A percentile compares a stretch with the other conserved stretches of the same genome.
Evolutionary conservation across 2,797 vertebrate genomes (phyloP).

Genomic region (Myripristis jacobus): DNA sequence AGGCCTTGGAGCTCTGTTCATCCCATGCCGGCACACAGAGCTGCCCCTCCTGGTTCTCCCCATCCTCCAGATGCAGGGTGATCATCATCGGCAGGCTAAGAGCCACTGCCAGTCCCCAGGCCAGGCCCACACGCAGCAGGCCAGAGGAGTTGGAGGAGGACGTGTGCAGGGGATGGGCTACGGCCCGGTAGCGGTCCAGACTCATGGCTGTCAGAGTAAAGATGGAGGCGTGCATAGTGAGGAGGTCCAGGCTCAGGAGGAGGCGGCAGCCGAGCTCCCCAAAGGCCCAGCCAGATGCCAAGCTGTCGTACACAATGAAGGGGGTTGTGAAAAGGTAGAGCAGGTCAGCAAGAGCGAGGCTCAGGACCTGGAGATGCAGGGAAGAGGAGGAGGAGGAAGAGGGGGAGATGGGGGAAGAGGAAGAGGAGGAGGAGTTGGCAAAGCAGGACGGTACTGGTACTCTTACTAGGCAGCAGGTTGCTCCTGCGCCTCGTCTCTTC

Average conservation of each 20-base stretch:
- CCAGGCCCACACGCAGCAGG: conserved; percentile 81
- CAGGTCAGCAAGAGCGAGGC: conserved; percentile 88
- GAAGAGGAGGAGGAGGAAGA: conserved; percentile 82
- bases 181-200: conserved; percentile 87
- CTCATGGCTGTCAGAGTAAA: conserved; percentile 91
- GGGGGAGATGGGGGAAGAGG: conserved; percentile 78
- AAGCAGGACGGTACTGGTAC: conserved; percentile 73
- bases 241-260: conserved; percentile 88
- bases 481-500: conserved; percentile 65
- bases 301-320: conserved; percentile 89
- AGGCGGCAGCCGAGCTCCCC: conserved; percentile 88
- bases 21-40: conserved; percentile 89
- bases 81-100: conserved; percentile 91
- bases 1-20: conserved; percentile 87
- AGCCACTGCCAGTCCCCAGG: conserved; percentile 87
- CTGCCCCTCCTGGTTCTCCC: conserved; percentile 81
- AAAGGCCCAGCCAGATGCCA: conserved; percentile 88
- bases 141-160: conserved; percentile 83
- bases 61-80: conserved; percentile 87
- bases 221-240: conserved; percentile 92
- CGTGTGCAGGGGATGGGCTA: conserved; percentile 84
- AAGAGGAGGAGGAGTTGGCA: conserved; percentile 71
- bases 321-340: conserved; percentile 90
- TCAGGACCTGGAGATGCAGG: conserved; percentile 88
- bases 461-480: conserved; percentile 70